These are phyloP conservation scores for Sturnira hondurensis DNA, from an alignment of 2,113 vertebrate species.

Conservation along the genomic window DNA sequence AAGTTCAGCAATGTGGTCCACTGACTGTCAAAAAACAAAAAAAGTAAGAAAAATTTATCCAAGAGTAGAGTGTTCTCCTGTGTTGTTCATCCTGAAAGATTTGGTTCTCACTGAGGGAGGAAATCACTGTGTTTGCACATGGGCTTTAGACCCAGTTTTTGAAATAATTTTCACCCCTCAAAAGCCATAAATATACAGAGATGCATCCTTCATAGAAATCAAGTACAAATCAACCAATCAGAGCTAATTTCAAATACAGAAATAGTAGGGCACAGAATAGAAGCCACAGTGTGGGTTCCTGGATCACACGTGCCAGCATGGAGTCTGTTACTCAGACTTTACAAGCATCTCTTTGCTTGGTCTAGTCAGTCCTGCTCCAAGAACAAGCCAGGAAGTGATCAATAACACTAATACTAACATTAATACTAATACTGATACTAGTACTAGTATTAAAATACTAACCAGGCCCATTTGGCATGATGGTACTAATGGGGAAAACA, in stretches of 20 bases:
- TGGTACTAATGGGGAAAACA: slow-evolving; percentile 66
- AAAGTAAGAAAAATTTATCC: not conserved
- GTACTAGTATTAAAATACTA: too few species aligned
- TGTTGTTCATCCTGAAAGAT: slow-evolving; percentile 17
- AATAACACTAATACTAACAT: too few species aligned
- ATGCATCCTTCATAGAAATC: slow-evolving; percentile 45
- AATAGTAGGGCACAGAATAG: slow-evolving; percentile 77
- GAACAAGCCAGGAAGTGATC: not conserved
- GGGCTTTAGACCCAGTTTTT: not conserved
- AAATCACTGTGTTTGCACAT: not conserved
- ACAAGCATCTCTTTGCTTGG: not conserved
- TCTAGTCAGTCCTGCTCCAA: slow-evolving; percentile 26
- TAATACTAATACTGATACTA: too few species aligned
- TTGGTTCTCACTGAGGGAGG: not conserved
- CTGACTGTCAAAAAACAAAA: slow-evolving; percentile 55
- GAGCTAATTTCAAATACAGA: slow-evolving; percentile 41
- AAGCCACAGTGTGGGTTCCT: not conserved
- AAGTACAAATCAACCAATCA: not conserved
- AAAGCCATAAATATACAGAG: slow-evolving; percentile 6
- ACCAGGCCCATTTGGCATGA: slow-evolving; percentile 82
- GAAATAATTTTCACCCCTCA: not conserved
- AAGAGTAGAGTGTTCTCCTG: not conserved
- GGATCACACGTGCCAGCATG: not conserved
- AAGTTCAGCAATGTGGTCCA: slow-evolving; percentile 60
- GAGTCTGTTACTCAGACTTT: not conserved